These are phyloP conservation scores for Blastobasis lacticolella DNA, from an alignment of 2,888 invertebrate species.

Conservation along the genomic window DNA sequence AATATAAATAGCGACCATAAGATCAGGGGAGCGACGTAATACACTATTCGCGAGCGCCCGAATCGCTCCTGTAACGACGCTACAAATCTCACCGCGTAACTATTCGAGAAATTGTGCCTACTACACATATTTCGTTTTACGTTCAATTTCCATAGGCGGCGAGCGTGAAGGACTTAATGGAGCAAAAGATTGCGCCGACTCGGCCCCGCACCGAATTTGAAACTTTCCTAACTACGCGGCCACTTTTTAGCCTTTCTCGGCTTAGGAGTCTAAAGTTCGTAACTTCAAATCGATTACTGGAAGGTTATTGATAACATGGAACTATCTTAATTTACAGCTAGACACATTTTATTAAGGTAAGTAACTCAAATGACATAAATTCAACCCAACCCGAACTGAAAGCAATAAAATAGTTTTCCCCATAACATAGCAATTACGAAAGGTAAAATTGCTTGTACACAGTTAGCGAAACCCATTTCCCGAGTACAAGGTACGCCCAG, in stretches of 20 bases:
- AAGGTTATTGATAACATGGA: neutral
- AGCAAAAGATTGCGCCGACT: conserved; percentile 65
- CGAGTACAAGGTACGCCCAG: neutral
- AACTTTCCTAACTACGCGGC: conserved; percentile 26
- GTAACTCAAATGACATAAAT: neutral
- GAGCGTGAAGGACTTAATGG: conserved; percentile 71
- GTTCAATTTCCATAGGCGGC: conserved; percentile 72
- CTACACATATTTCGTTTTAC: conserved; percentile 65
- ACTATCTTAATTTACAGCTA: neutral
- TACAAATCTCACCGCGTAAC: conserved; percentile 24
- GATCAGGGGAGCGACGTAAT: neutral
- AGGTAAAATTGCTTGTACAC: too few relatives aligned
- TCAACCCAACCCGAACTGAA: neutral
- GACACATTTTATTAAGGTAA: neutral
- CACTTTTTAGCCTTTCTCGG: neutral
- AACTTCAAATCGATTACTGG: neutral
- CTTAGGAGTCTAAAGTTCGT: neutral
- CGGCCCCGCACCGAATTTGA: conserved; percentile 57
- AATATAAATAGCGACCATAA: too few relatives aligned
- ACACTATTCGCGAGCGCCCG: neutral
- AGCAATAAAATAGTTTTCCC: conserved; percentile 10
- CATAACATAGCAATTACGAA: too few relatives aligned
- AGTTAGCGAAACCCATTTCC: conserved; percentile 14
- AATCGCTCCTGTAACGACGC: conserved; percentile 5
- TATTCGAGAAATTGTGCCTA: conserved; percentile 58